Base-by-base conservation (phyloP, 2,888 invertebrate genomes). In the Acanthosepion pharaonis region DNA sequence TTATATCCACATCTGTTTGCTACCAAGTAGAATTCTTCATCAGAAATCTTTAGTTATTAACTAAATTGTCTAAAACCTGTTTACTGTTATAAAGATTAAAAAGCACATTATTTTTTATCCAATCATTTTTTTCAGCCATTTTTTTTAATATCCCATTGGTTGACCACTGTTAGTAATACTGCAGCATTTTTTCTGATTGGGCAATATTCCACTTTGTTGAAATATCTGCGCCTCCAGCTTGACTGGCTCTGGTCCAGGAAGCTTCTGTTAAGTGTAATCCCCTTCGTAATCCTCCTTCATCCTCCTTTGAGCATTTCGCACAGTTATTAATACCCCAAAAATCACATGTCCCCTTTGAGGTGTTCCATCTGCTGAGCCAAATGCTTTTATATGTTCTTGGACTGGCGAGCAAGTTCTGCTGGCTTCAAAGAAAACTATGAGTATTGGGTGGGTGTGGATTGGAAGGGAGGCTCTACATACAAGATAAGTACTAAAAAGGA, bases 331-430 rank as follows among this genome's bases (percentile, higher is more conserved):
- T 78, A 78, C 78, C 33, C 78, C n/a, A n/a, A n/a, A n/a, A 78
- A 78, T 78, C 78, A n/a, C 78, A 78, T 78, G 78, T 78, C 78
- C 78, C 78, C 78, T 78, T 78, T 78, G 78, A 78, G 78, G 78
- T n/a, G 78, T 78, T n/a, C n/a, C 78, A 78, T 78, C 78, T 78
- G 78, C 78, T n/a, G 78, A 78, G 78, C 78, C 78, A 78, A 78
- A 78, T 78, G 78, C 78, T 78, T 78, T 78, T 4, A 78, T 78
- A 33, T 78, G 78, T 33, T 78, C 78, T 78, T 78, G 78, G 78
- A 78, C 78, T 11, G n/a, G 11, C 78, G 15, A 33, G 78, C 78
- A 78, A 9, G 11, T 78, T 78, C 78, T 78, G 78, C n/a, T n/a
- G 78, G 33, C 78, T 78, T 78, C 78, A 78, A 78, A 78, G 78